Evolutionary conservation across 1,140 invertebrate genomes (phyloP), one percentile per base, ranked within the genome.

Genomic region (Manduca sexta): DNA sequence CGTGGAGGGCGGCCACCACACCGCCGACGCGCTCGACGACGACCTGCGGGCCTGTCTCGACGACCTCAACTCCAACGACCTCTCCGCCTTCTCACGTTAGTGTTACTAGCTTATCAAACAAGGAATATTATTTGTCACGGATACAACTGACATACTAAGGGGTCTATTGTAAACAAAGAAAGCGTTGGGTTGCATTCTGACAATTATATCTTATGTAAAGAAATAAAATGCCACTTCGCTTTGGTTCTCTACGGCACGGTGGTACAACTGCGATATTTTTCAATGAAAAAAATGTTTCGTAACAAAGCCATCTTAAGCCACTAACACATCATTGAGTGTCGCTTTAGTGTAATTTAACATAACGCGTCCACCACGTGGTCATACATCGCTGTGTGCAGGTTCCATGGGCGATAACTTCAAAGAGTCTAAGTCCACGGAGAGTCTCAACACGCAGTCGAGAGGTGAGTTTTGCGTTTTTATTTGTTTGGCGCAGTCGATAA

Each of bases 1-100:
- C 37, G 86, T 97, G 2, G 90, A 92, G 45, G 92, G 94, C 53
- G 96, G 97, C 0, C 88, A 97, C 18, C 93, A 95, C 80, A 92
- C 89, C 40, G 89, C 89, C 33, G 87, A 88, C n/a, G 64, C 88
- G 21, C 64, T 92, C 18, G 89, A 90, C 38, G 89, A 90, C n/a
- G 81, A 88, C 41, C 61, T 82, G 21, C 61, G 46, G 3, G 63
- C 64, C 2, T 77, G 54, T 40, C 61, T 82, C 29, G 35, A 53
- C 8, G 67, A 74, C 26, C 30, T 72, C 21, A 62, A 56, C 46
- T 26, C 35, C 2, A 60, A 64, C 40, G 67, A 64, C 45, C 38
- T 51, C 0, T 49, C 66, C 2, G 52, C 56, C 2, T 35, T 70
- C 21, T 59, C 63, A 14, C 72, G 75, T 74, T 29, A 57, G 72